Evolutionary conservation across 1,140 invertebrate genomes (phyloP).

Genomic region (Batillaria attramentaria): DNA sequence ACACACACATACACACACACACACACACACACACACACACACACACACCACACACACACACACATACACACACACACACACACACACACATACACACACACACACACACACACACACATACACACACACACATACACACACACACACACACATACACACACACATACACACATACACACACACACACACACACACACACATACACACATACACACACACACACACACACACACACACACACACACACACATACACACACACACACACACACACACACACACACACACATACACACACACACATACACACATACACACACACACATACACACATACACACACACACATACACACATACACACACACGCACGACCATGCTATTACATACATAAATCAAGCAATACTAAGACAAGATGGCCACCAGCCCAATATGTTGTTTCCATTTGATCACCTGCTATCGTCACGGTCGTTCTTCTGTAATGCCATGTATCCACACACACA

Average conservation of each 20-base stretch:
- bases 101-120: background rate
- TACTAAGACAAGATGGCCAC: no score
- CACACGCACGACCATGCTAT: background rate
- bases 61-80: background rate
- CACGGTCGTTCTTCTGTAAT: no score
- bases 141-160: background rate
- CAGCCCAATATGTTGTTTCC: no score
- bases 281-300: constrained; percentile 19
- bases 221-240: constrained; percentile 15
- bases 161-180: background rate
- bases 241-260: constrained; percentile 11
- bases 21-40: background rate
- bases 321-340: constrained; percentile 20
- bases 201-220: constrained; percentile 15
- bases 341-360: constrained; percentile 13
- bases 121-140: background rate
- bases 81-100: background rate
- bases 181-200: constrained; percentile 14
- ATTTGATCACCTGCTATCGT: no score
- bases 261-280: constrained; percentile 19
- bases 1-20: background rate
- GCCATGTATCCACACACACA: background rate
- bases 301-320: background rate
- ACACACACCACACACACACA: background rate
- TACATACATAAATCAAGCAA: no score